These are phyloP conservation scores for Yponomeuta sedellus DNA, from an alignment of 2,888 invertebrate genomes.

Conservation along the genomic window DNA sequence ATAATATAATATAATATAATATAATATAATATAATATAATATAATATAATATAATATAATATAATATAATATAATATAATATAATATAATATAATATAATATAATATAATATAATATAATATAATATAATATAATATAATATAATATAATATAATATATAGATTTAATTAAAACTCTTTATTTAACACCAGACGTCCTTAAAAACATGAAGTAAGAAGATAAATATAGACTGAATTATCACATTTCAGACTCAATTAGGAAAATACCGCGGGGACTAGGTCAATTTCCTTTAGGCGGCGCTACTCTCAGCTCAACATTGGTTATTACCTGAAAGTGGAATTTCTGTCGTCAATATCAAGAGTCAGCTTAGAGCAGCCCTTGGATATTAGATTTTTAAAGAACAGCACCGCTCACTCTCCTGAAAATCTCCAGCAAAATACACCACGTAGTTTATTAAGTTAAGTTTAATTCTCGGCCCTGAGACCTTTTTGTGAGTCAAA, in stretches of 20 bases:
- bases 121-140: too few relatives aligned
- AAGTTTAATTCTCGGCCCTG: not conserved
- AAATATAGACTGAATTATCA: too few relatives aligned
- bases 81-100: too few relatives aligned
- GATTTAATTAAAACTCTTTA: too few relatives aligned
- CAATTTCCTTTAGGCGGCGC: conserved; percentile 48
- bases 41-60: too few relatives aligned
- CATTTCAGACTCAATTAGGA: not conserved
- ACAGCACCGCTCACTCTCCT: not conserved
- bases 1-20: too few relatives aligned
- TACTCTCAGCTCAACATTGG: conserved; percentile 7
- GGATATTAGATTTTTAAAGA: conserved; percentile 12
- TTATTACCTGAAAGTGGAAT: conserved; percentile 33
- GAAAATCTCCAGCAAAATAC: not conserved
- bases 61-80: too few relatives aligned
- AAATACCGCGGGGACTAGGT: conserved; percentile 28
- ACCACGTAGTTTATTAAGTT: not conserved
- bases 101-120: too few relatives aligned
- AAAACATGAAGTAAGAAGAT: too few relatives aligned
- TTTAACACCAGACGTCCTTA: too few relatives aligned
- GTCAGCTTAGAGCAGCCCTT: not conserved
- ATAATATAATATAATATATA: too few relatives aligned
- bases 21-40: too few relatives aligned
- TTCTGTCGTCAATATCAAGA: conserved; percentile 5
- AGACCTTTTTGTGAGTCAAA: conserved; percentile 3